Evolutionary conservation across 2,113 vertebrate species (phyloP).

Genomic region (Ptilonorhynchus violaceus): DNA sequence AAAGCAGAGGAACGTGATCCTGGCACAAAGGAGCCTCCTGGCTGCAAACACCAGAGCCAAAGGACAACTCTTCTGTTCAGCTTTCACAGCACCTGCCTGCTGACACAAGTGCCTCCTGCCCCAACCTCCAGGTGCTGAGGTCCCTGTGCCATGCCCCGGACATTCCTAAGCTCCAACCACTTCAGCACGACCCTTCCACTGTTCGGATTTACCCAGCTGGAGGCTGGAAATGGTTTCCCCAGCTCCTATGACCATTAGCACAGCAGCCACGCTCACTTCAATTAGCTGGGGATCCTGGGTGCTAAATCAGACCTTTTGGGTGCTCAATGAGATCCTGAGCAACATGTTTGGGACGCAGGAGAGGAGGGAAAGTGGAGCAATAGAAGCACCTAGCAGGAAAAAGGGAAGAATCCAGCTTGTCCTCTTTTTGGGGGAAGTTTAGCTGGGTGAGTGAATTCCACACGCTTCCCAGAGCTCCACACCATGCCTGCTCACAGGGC

Average conservation of each 20-base stretch:
- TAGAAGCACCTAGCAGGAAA: not conserved
- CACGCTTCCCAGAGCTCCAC: not conserved
- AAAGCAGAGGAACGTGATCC: not conserved
- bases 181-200: not conserved
- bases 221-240: not conserved
- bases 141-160: not conserved
- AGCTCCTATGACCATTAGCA: not conserved
- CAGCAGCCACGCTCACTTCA: not conserved
- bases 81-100: not conserved
- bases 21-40: not conserved
- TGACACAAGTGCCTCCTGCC: not conserved
- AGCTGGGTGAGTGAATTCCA: not conserved
- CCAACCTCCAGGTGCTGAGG: not conserved
- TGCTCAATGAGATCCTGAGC: not conserved
- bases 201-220: not conserved
- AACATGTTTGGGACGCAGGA: not conserved
- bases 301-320: not conserved
- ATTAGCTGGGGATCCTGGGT: not conserved
- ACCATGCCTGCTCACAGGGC: too few species aligned
- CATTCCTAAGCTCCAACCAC: not conserved
- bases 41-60: not conserved
- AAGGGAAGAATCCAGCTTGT: not conserved
- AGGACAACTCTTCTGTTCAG: not conserved
- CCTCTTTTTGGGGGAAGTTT: not conserved
- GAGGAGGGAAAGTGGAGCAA: not conserved